phyloP scores from a whole-genome alignment of 2,888 invertebrate species.

The Chorisops tibialis region DNA sequence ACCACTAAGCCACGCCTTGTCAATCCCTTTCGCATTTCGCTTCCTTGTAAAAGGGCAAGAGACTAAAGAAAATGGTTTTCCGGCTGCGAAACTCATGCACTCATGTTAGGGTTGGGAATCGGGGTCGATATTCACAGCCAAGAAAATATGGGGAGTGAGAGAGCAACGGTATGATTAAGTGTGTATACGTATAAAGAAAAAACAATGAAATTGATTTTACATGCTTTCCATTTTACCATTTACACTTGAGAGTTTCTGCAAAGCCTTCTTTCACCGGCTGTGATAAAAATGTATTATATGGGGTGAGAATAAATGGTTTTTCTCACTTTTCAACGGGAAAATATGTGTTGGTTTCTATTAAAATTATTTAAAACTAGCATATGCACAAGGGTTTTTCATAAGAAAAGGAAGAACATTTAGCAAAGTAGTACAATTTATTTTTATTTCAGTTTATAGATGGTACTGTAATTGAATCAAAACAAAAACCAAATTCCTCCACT shows the following conservation, averaged over 20 bases:
- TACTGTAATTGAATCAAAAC: too few relatives aligned
- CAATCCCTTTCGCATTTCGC: conserved; percentile 5
- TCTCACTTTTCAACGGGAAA: too few relatives aligned
- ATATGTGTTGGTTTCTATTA: too few relatives aligned
- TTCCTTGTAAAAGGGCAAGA: neutral
- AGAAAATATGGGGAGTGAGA: neutral
- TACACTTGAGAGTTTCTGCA: neutral
- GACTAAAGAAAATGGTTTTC: neutral
- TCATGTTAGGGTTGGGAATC: too few relatives aligned
- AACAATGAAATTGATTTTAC: conserved; percentile 9
- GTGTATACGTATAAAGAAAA: neutral
- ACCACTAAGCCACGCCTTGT: conserved; percentile 18
- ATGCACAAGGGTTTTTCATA: too few relatives aligned
- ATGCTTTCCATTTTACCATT: neutral
- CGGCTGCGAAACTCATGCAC: too few relatives aligned
- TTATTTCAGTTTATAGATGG: too few relatives aligned
- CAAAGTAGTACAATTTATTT: too few relatives aligned
- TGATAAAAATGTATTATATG: neutral
- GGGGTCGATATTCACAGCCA: neutral
- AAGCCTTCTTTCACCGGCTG: neutral
- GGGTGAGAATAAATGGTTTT: neutral
- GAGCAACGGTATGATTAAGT: neutral
- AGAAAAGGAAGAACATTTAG: too few relatives aligned
- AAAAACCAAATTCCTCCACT: too few relatives aligned
- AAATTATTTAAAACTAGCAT: too few relatives aligned